These are phyloP conservation scores for Drosophila orosa DNA, from an alignment of 1,140 invertebrate genomes.

Conservation along the genomic window DNA sequence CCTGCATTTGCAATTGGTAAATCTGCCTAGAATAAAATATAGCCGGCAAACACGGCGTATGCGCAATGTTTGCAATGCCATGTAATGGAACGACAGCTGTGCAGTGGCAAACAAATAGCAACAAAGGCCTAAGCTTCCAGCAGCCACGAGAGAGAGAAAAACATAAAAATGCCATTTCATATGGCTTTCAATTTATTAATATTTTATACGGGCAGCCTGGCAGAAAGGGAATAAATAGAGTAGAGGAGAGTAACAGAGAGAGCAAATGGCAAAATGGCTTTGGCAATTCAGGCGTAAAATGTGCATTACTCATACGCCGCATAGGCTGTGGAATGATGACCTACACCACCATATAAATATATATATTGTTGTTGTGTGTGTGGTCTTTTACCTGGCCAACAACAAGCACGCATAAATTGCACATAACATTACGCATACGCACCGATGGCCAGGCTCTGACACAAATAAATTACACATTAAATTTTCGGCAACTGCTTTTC, in stretches of 20 bases:
- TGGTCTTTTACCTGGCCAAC: conserved; percentile 60
- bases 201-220: conserved; percentile 52
- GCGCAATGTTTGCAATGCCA: conserved; percentile 71
- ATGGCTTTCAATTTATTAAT: conserved; percentile 78
- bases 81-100: conserved; percentile 64
- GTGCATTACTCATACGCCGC: conserved; percentile 80
- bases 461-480: conserved; percentile 75
- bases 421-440: conserved; percentile 71
- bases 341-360: conserved; percentile 54
- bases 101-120: conserved; percentile 33
- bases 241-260: background rate
- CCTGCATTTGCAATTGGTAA: conserved; percentile 34
- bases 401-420: conserved; percentile 54
- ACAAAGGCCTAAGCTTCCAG: conserved; percentile 65
- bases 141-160: no score
- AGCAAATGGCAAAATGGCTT: conserved; percentile 59
- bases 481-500: conserved; percentile 44
- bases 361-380: conserved; percentile 30
- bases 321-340: conserved; percentile 60
- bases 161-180: conserved; percentile 71
- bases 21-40: conserved; percentile 52
- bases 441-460: conserved; percentile 15
- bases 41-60: conserved; percentile 68
- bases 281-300: conserved; percentile 80
- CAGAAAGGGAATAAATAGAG: conserved; percentile 40